phyloP scores from a whole-genome alignment of 2,113 vertebrate genomes.

The Eubucco bourcierii region DNA sequence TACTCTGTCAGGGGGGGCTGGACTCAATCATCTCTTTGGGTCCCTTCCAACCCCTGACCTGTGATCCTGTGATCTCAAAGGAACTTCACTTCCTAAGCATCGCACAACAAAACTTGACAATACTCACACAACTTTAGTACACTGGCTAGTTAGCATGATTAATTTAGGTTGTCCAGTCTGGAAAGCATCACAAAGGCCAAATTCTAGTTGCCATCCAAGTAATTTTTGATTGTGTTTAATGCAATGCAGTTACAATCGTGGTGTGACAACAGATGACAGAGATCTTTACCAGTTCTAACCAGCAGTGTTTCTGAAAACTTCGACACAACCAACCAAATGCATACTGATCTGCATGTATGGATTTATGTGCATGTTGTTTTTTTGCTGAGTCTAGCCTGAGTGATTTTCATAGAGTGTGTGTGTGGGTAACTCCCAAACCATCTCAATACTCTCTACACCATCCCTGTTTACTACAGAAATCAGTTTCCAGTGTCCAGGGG shows the following conservation, averaged over 20 bases:
- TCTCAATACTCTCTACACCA: background rate
- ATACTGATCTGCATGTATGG: background rate
- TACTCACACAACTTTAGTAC: background rate
- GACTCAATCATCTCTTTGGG: too few species aligned
- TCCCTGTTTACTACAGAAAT: background rate
- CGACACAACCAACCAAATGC: background rate
- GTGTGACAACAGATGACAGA: background rate
- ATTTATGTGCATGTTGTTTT: background rate
- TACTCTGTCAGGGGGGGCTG: too few species aligned
- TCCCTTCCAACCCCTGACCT: too few species aligned
- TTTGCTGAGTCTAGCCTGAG: too few species aligned
- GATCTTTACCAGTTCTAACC: background rate
- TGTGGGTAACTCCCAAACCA: too few species aligned
- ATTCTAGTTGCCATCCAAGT: background rate
- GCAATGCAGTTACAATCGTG: background rate
- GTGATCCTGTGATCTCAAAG: background rate
- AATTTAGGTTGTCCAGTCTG: background rate
- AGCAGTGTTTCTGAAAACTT: background rate
- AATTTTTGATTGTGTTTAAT: background rate
- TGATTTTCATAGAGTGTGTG: too few species aligned
- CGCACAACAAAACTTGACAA: background rate
- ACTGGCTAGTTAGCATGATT: background rate
- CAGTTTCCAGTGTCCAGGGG: background rate
- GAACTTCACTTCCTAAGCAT: background rate
- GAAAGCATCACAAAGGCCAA: background rate